These are phyloP conservation scores for Polyommatus iphigenia DNA, from an alignment of 2,888 invertebrate genomes.

Conservation along the genomic window DNA sequence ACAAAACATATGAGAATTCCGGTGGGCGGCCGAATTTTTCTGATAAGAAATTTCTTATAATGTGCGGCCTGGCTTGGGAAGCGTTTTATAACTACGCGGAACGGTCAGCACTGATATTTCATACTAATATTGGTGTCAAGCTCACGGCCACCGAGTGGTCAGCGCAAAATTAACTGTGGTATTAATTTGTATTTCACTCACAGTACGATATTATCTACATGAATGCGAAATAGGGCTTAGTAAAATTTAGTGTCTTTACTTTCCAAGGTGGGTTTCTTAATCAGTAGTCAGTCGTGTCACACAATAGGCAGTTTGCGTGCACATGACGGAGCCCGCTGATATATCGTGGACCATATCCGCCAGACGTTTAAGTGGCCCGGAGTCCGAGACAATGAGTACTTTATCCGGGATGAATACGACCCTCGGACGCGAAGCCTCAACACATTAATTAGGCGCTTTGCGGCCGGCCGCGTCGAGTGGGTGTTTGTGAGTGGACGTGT, in stretches of 20 bases:
- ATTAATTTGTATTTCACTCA: no score
- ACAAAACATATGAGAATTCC: no score
- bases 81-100: background rate
- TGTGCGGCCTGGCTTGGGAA: no score
- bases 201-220: no score
- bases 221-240: no score
- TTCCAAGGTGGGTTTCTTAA: background rate
- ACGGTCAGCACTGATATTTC: no score
- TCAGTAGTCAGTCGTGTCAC: background rate
- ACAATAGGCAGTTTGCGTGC: slow-evolving; percentile 19
- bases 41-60: no score
- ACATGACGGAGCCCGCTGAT: background rate
- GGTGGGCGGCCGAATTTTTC: no score
- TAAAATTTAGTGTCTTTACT: no score
- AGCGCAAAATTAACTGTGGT: no score
- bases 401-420: slow-evolving; percentile 29
- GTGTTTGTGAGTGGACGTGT: slow-evolving; percentile 27
- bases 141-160: no score
- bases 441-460: slow-evolving; percentile 31
- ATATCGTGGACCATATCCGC: slow-evolving; percentile 11
- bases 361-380: slow-evolving; percentile 23
- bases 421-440: slow-evolving; percentile 20
- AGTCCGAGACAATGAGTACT: slow-evolving; percentile 31
- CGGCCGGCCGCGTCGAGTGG: slow-evolving; percentile 20
- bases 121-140: no score